A percentile compares a stretch with the other conserved stretches of the same genome.
Conservation (phyloP, 2,113 vertebrate genomes). For the Suricata suricatta region DNA sequence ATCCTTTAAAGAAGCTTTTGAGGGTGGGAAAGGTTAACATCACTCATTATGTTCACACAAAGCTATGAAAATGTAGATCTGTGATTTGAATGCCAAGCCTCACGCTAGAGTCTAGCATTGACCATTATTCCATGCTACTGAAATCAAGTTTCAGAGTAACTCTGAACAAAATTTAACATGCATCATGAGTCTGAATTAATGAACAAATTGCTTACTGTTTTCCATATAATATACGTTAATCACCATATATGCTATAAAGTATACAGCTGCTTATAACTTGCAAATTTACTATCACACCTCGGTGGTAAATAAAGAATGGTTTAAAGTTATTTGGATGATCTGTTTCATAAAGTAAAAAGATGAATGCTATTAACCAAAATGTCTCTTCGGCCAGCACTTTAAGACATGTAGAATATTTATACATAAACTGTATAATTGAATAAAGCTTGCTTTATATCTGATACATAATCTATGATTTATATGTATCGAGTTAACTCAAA, state of each 20-base stretch:
- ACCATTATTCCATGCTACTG: background rate
- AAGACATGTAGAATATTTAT: background rate
- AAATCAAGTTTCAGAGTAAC: background rate
- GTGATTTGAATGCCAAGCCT: background rate
- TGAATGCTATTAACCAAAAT: background rate
- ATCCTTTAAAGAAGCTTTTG: background rate
- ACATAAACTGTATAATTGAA: background rate
- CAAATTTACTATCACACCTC: background rate
- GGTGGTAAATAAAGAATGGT: background rate
- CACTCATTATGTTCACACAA: background rate
- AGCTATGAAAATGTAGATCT: background rate
- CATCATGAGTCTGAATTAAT: background rate
- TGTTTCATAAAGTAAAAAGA: background rate
- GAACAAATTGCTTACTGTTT: background rate
- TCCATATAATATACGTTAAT: background rate
- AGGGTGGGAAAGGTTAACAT: background rate
- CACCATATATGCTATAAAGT: background rate
- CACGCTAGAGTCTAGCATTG: background rate
- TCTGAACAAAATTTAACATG: background rate
- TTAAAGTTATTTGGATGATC: background rate
- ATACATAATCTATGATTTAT: conserved; percentile 2
- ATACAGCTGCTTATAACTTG: background rate
- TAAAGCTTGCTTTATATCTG: background rate
- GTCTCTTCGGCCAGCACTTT: background rate
- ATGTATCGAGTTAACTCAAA: background rate